Conservation (phyloP, 1,140 invertebrate species). For the Drosophila persimilis region DNA sequence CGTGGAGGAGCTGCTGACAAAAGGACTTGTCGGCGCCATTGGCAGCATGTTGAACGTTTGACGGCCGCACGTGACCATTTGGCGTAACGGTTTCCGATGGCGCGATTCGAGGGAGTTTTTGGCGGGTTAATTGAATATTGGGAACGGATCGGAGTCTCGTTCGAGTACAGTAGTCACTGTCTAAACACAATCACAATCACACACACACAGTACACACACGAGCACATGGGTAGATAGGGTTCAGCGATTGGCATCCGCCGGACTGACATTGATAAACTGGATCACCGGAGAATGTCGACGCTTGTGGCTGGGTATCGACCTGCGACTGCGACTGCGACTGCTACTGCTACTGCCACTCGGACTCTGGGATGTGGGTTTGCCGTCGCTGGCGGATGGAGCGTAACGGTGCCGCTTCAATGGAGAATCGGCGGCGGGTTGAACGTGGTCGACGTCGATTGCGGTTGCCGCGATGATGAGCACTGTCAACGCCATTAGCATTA, state of each 20-base stretch:
- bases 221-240: slow-evolving; percentile 38
- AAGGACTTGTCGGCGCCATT: slow-evolving; percentile 81
- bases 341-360: slow-evolving; percentile 19
- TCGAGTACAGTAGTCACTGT: slow-evolving; percentile 36
- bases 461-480: slow-evolving; percentile 67
- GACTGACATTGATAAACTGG: slow-evolving; percentile 76
- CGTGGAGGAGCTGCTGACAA: slow-evolving; percentile 53
- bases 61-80: slow-evolving; percentile 82
- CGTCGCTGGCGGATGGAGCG: slow-evolving; percentile 58
- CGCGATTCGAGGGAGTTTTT: slow-evolving; percentile 12
- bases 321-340: slow-evolving; percentile 7
- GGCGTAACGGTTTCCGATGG: slow-evolving; percentile 28
- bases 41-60: slow-evolving; percentile 82
- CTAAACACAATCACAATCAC: slow-evolving; percentile 16
- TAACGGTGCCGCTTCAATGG: slow-evolving; percentile 73
- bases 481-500: slow-evolving; percentile 83
- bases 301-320: no score
- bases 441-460: slow-evolving; percentile 51
- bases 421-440: slow-evolving; percentile 46
- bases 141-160: neutral
- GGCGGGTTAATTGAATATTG: slow-evolving; percentile 39
- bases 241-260: slow-evolving; percentile 69
- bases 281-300: slow-evolving; percentile 27
- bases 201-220: slow-evolving; percentile 27
- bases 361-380: neutral